Evolutionary conservation across 2,888 invertebrate genomes (phyloP).

Genomic region (Drosophila mettleri): DNA sequence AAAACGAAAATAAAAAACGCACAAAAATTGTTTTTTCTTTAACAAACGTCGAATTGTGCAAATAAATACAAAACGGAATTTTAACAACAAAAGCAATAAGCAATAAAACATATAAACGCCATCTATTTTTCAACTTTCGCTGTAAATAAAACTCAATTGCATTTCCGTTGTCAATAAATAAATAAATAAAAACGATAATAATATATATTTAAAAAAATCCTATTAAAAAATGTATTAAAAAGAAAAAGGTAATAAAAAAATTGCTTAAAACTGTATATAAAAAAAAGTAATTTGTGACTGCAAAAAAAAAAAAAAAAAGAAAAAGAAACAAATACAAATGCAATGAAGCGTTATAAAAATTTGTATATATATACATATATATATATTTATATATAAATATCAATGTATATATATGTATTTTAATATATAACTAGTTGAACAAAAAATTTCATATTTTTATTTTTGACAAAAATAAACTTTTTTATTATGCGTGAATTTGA

Average conservation of each 20-base stretch:
- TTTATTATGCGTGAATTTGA: conserved; percentile 77
- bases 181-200: conserved; percentile 16
- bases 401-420: not conserved
- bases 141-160: conserved; percentile 49
- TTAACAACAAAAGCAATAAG: conserved; percentile 43
- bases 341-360: conserved; percentile 38
- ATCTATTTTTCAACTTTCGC: conserved; percentile 39
- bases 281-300: conserved; percentile 26
- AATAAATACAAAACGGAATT: conserved; percentile 50
- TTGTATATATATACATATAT: not conserved
- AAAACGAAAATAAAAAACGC: conserved; percentile 21
- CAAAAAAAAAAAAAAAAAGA: conserved; percentile 22
- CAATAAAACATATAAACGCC: conserved; percentile 39
- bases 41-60: conserved; percentile 63
- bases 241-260: conserved; percentile 44
- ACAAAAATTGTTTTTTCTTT: conserved; percentile 55
- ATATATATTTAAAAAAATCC: not conserved
- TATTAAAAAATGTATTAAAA: conserved; percentile 40
- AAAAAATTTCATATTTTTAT: conserved; percentile 35
- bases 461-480: conserved; percentile 76
- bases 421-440: conserved; percentile 29
- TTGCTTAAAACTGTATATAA: conserved; percentile 33
- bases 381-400: conserved; percentile 13
- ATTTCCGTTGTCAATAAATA: conserved; percentile 43
- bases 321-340: conserved; percentile 31